phyloP scores from a whole-genome alignment of 2,113 vertebrate species.

The Scophthalmus maximus region DNA sequence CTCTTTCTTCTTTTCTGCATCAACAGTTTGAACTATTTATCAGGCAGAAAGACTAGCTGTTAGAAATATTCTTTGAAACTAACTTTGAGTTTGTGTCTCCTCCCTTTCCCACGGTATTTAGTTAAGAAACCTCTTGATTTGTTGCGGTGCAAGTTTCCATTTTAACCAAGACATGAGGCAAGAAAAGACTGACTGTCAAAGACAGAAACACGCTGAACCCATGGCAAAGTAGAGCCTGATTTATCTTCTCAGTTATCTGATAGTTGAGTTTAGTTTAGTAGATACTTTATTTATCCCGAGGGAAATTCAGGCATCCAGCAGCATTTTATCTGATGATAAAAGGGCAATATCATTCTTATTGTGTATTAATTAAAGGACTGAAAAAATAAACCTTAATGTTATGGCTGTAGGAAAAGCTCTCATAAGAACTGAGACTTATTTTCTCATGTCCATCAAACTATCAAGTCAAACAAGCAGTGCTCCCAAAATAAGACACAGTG shows the following conservation, averaged over 20 bases:
- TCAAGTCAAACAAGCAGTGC: too few species aligned
- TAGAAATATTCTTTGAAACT: slow-evolving; percentile 9
- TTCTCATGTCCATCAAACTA: too few species aligned
- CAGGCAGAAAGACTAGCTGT: not conserved
- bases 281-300: too few species aligned
- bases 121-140: slow-evolving; percentile 41
- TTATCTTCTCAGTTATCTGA: not conserved
- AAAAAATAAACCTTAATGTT: not conserved
- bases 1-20: not conserved
- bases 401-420: not conserved
- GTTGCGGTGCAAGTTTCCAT: slow-evolving; percentile 4
- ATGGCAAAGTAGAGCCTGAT: slow-evolving; percentile 9
- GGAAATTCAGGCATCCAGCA: too few species aligned
- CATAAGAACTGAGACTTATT: not conserved
- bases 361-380: not conserved
- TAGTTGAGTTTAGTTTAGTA: too few species aligned
- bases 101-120: slow-evolving; percentile 53
- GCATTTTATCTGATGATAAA: too few species aligned
- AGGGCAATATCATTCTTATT: too few species aligned
- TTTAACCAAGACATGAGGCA: not conserved
- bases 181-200: too few species aligned
- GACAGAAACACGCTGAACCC: not conserved
- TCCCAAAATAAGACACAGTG: too few species aligned
- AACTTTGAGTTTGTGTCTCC: slow-evolving; percentile 59
- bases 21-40: not conserved